These are phyloP conservation scores for Platycheirus albimanus DNA, from an alignment of 2,888 invertebrate species.

Conservation along the genomic window DNA sequence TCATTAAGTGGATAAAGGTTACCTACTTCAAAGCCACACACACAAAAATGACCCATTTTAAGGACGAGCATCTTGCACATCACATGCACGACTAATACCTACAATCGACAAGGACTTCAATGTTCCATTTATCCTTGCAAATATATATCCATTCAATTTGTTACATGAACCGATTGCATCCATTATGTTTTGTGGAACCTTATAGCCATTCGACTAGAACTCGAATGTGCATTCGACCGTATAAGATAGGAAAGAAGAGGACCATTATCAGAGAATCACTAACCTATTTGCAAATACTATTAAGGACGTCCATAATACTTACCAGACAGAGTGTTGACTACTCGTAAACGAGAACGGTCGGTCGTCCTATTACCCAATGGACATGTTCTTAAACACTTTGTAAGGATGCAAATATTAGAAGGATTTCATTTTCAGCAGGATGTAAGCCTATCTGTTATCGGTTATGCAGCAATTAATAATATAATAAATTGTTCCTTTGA, in stretches of 20 bases:
- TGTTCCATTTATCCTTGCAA: slow-evolving; percentile 10
- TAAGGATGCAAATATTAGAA: slow-evolving; percentile 1
- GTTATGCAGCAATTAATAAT: slow-evolving; percentile 18
- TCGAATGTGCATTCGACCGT: slow-evolving; percentile 60
- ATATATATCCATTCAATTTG: slow-evolving; percentile 49
- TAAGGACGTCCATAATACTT: slow-evolving; percentile 23
- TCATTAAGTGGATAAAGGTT: too few relatives aligned
- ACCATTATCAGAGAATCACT: slow-evolving; percentile 9
- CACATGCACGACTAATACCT: too few relatives aligned
- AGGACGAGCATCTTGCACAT: too few relatives aligned
- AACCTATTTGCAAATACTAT: slow-evolving; percentile 41
- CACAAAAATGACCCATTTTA: too few relatives aligned
- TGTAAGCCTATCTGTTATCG: slow-evolving; percentile 1
- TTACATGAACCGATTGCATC: slow-evolving; percentile 58
- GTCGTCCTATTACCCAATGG: too few relatives aligned
- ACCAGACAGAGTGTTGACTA: neutral
- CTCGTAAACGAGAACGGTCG: too few relatives aligned
- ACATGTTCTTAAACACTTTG: neutral
- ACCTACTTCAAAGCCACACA: too few relatives aligned
- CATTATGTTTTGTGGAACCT: slow-evolving; percentile 48
- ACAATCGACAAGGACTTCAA: slow-evolving; percentile 1
- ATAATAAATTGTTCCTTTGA: neutral
- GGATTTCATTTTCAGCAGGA: neutral
- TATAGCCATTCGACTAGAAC: slow-evolving; percentile 61
- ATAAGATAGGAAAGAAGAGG: slow-evolving; percentile 19